Percentiles rank a stretch among this genome's conserved stretches.
Conservation (phyloP, 1,140 invertebrate species). For the Triops cancriformis region DNA sequence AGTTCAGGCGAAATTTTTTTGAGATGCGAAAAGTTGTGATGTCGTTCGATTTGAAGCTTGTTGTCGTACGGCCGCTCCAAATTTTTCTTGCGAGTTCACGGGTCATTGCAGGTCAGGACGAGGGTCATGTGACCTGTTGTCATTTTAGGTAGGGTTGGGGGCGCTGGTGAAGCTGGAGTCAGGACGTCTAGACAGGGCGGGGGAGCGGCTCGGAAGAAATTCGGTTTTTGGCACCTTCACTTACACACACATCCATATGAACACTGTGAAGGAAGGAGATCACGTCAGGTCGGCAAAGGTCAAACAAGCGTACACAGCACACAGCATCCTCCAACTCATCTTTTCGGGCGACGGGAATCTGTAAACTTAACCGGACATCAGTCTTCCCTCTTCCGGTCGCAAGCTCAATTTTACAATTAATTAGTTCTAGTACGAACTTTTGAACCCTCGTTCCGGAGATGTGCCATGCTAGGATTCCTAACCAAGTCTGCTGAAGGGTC, state of each 20-base stretch:
- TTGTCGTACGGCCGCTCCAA: too few relatives aligned
- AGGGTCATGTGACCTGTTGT: constrained; percentile 1
- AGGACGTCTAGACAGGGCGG: constrained; percentile 11
- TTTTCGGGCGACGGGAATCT: neutral
- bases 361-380: neutral
- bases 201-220: neutral
- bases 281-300: neutral
- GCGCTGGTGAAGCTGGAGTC: neutral
- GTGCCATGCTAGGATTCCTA: too few relatives aligned
- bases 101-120: neutral
- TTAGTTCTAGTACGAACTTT: neutral
- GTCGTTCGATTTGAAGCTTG: too few relatives aligned
- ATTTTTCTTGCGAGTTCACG: neutral
- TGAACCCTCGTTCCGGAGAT: neutral
- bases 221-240: neutral
- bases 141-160: neutral
- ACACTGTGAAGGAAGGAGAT: neutral
- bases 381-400: neutral
- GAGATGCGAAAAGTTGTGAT: too few relatives aligned
- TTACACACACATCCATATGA: neutral
- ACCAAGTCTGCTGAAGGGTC: neutral
- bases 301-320: neutral
- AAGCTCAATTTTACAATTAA: constrained; percentile 2
- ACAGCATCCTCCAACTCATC: constrained; percentile 6
- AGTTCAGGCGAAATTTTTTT: too few relatives aligned